These are phyloP conservation scores for Calephelis virginiensis DNA, from an alignment of 1,140 invertebrate genomes.

Conservation along the genomic window DNA sequence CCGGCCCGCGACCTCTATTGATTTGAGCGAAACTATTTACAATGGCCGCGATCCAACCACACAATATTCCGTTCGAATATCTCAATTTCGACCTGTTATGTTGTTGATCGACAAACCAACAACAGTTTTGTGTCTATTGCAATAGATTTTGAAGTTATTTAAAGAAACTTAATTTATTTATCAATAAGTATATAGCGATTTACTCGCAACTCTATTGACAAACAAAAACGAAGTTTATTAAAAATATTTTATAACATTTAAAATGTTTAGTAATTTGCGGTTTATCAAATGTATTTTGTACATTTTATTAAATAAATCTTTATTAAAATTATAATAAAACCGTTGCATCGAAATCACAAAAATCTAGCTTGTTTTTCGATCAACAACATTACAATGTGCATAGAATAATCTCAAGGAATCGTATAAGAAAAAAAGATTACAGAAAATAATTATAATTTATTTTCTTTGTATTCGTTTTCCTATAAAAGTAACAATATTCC, in stretches of 20 bases:
- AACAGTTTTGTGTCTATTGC: no score
- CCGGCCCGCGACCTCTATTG: slow-evolving; percentile 32
- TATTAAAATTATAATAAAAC: no score
- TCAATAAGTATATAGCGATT: no score
- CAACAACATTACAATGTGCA: background rate
- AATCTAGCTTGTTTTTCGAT: background rate
- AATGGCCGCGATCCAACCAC: slow-evolving; percentile 28
- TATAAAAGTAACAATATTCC: slow-evolving; percentile 5
- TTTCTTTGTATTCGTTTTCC: background rate
- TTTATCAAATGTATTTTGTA: no score
- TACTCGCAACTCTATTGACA: no score
- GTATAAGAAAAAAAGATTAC: background rate
- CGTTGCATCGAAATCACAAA: background rate
- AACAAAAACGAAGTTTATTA: no score
- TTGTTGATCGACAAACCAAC: background rate
- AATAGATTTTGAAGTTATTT: no score
- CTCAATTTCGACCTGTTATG: background rate
- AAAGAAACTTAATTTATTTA: no score
- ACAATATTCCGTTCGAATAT: slow-evolving; percentile 7
- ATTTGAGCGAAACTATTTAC: slow-evolving; percentile 61
- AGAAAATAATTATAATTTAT: slow-evolving; percentile 10
- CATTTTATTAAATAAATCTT: no score
- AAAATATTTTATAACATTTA: no score
- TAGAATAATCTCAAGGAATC: slow-evolving; percentile 3
- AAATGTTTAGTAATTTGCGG: no score